phyloP scores from a whole-genome alignment of 2,113 vertebrate genomes.

The Camelus dromedarius region DNA sequence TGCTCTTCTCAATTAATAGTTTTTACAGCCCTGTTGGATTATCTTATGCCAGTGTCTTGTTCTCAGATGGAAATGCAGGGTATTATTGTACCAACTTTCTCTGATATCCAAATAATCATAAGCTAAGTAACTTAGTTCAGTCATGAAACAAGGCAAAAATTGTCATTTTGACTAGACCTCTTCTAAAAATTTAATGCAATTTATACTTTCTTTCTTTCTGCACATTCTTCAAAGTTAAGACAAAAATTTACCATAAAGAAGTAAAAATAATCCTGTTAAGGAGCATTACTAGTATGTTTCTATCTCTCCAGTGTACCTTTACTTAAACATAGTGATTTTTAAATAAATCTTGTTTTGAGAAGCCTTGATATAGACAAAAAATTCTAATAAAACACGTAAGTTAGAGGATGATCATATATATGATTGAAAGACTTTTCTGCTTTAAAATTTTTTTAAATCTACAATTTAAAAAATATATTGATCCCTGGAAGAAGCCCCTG shows the following conservation, averaged over 20 bases:
- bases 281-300: neutral
- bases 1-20: conserved; percentile 30
- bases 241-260: neutral
- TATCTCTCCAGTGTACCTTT: neutral
- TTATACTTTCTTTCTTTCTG: neutral
- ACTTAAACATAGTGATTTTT: neutral
- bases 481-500: neutral
- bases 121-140: neutral
- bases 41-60: neutral
- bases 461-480: neutral
- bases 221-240: neutral
- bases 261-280: neutral
- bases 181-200: neutral
- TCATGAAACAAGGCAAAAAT: conserved; percentile 30
- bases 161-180: neutral
- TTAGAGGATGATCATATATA: neutral
- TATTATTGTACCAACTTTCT: conserved; percentile 38
- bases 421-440: neutral
- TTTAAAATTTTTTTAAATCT: neutral
- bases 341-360: conserved; percentile 38
- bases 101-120: conserved; percentile 56
- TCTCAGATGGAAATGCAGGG: neutral
- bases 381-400: neutral
- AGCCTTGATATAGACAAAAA: neutral
- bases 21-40: neutral